Conservation (phyloP, 2,888 invertebrate genomes). For the Loripinus fragilis region DNA sequence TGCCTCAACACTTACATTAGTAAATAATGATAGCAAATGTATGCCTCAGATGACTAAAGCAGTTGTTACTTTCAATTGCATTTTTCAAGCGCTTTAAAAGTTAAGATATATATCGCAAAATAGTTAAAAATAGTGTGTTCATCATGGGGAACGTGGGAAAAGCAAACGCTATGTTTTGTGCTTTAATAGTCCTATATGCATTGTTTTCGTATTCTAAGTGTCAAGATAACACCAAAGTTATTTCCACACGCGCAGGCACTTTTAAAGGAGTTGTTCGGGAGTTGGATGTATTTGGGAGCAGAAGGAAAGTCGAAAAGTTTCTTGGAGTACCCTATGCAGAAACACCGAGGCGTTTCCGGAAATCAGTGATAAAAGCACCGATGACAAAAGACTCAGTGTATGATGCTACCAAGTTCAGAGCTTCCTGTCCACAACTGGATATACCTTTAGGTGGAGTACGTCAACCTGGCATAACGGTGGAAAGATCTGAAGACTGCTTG, state of each 20-base stretch:
- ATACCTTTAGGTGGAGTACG: neutral
- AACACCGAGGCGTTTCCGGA: conserved; percentile 1
- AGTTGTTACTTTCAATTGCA: no score
- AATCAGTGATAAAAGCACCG: conserved; percentile 8
- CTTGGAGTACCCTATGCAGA: conserved; percentile 16
- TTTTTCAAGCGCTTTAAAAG: no score
- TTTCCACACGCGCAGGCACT: neutral
- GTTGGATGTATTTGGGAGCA: neutral
- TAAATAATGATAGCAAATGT: no score
- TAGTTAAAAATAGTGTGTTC: no score
- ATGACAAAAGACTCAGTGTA: neutral
- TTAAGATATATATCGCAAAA: no score
- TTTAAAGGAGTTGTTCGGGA: conserved; percentile 7
- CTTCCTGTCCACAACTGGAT: neutral
- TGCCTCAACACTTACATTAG: no score
- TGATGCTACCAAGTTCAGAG: conserved; percentile 11
- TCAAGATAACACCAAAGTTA: neutral
- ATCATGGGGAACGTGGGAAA: no score
- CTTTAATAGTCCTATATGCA: no score
- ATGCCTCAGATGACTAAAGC: no score
- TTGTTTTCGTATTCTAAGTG: no score
- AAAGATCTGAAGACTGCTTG: conserved; percentile 92
- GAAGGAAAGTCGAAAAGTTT: conserved; percentile 4
- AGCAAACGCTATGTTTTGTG: no score
- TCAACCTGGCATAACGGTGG: neutral